Conservation (phyloP, 2,113 vertebrate species). For the Australoheros scitulus region DNA sequence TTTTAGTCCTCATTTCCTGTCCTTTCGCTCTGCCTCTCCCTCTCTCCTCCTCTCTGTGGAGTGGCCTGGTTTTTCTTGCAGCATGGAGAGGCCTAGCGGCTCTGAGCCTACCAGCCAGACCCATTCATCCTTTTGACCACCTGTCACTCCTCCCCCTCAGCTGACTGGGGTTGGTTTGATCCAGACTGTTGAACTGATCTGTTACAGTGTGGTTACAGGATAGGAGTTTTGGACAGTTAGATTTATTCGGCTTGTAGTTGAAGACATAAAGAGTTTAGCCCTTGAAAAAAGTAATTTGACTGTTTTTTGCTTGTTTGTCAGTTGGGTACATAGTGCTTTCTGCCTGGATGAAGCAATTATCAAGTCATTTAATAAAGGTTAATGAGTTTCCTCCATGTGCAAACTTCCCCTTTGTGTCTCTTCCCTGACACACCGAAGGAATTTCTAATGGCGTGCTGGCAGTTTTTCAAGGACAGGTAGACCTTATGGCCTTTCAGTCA, state of each 20-base stretch:
- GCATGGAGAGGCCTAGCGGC: conserved; percentile 31
- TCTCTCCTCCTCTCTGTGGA: conserved; percentile 8
- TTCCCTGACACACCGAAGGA: conserved; percentile 34
- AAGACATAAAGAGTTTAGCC: background rate
- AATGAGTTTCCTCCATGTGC: conserved; percentile 46
- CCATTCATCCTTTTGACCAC: conserved; percentile 63
- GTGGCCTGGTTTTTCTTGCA: conserved; percentile 61
- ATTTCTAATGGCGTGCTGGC: conserved; percentile 46
- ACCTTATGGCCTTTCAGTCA: conserved; percentile 65
- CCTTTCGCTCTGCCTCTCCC: conserved; percentile 14
- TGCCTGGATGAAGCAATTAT: conserved; percentile 20
- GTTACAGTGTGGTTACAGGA: background rate
- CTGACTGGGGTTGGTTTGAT: conserved; percentile 28
- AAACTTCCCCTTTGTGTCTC: conserved; percentile 34
- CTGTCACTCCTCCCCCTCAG: conserved; percentile 59
- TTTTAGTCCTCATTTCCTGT: conserved; percentile 48
- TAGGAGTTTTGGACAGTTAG: background rate
- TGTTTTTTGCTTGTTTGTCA: background rate
- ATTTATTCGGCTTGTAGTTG: background rate
- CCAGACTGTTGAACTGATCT: conserved; percentile 25
- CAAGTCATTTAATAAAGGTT: conserved; percentile 45
- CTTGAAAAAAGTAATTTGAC: background rate
- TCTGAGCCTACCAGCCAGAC: conserved; percentile 34
- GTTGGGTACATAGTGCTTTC: background rate
- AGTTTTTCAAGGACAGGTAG: conserved; percentile 61